These are phyloP conservation scores for Keiferia lycopersicella DNA, from an alignment of 2,888 invertebrate genomes.

Conservation along the genomic window DNA sequence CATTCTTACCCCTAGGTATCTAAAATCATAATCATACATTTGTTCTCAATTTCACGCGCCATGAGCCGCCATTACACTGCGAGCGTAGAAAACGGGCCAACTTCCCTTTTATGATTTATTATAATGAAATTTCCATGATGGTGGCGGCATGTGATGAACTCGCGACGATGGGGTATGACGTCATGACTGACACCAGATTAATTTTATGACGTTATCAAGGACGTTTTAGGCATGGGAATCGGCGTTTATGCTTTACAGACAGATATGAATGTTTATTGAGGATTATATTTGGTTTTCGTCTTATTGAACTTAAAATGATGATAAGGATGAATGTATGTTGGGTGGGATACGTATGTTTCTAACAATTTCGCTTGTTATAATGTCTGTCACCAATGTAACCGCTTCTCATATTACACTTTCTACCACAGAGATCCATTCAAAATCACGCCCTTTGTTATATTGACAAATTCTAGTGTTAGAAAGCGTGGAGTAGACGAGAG, in stretches of 20 bases:
- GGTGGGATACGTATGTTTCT: no score
- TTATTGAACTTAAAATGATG: not conserved
- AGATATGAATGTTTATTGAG: not conserved
- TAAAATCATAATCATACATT: conserved; percentile 4
- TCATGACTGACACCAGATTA: conserved; percentile 11
- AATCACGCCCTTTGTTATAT: no score
- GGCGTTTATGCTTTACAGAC: not conserved
- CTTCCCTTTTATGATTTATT: conserved; percentile 10
- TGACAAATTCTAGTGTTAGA: no score
- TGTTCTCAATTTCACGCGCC: not conserved
- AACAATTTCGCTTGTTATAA: no score
- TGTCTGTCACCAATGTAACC: no score
- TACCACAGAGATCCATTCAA: no score
- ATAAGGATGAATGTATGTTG: not conserved
- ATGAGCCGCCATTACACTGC: not conserved
- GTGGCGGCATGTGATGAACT: conserved; percentile 9
- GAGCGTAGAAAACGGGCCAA: not conserved
- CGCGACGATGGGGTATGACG: not conserved
- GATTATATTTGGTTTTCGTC: not conserved
- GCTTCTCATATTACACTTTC: no score
- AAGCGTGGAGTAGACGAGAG: no score
- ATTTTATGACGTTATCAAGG: not conserved
- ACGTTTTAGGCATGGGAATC: not conserved
- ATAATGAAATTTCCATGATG: conserved; percentile 15
- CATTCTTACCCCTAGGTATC: no score